Base-by-base conservation (phyloP, 2,888 invertebrate species). In the Fragum fragum region DNA sequence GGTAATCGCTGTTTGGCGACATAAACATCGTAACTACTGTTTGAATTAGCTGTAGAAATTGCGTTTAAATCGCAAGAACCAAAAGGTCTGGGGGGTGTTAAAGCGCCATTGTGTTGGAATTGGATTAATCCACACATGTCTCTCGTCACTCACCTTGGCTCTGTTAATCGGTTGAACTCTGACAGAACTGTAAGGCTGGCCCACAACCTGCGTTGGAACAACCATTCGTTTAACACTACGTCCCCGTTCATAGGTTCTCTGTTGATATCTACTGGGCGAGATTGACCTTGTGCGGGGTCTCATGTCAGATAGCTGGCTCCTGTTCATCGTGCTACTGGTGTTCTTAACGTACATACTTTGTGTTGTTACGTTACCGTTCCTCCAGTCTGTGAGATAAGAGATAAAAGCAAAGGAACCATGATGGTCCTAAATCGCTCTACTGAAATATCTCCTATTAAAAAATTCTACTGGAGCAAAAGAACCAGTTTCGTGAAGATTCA, bases 161-260 rank as follows among this genome's bases (percentile, higher is more conserved):
- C 47, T 47, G 14, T 14, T 47, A 14, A 47, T 14, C 14, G 47
- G 47, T 16, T 47, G 47, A 18, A 47, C 47, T 47, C 47, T 47
- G n/a, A 47, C 47, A 47, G 47, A 47, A 47, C 61, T 61, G 61
- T 29, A 61, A 6, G n/a, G 29, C 32, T 61, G 47, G 16, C 7
- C n/a, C 28, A 55, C n/a, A 23, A 73, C 36, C 28, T 77, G 66
- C 23, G 39, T 18, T 21, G 66, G 70, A 29, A 77, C 74, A 28
- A 72, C 16, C 5, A 47, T 70, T 52, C 74, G 52, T 39, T 73
- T 73, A 11, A 28, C 36, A 3, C 77, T 74, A 3, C 81, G 73
- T 11, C 81, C 81, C 23, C 81, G 76, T 66, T 81, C 81, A 29
- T 28, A 73, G n/a, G 53, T 28, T 0, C 70, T 39, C 23, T 66